Conservation (phyloP, 2,797 vertebrate genomes). For the Coccyzus lansbergi region DNA sequence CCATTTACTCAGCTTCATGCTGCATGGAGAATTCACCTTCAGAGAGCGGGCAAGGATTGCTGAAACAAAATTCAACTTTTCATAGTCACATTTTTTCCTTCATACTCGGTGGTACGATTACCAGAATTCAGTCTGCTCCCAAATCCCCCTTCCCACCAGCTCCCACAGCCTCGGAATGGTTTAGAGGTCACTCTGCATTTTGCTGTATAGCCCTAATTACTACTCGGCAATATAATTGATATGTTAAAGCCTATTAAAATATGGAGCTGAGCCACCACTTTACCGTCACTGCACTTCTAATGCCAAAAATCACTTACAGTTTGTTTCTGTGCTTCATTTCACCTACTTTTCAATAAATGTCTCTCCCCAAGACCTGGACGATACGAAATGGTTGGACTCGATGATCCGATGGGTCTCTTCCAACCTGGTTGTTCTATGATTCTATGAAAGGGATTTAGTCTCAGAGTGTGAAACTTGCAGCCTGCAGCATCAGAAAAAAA, state of each 20-base stretch:
- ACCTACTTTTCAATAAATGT: conserved; percentile 60
- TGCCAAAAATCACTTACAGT: conserved; percentile 70
- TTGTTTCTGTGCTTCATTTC: conserved; percentile 65
- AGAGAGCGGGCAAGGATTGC: neutral
- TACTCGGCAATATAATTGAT: conserved; percentile 66
- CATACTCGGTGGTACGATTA: neutral
- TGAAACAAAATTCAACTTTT: neutral
- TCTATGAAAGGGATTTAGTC: conserved; percentile 58
- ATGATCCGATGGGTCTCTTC: no score
- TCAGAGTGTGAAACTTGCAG: conserved; percentile 59
- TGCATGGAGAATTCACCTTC: neutral
- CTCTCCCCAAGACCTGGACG: conserved; percentile 53
- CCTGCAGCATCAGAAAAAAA: conserved; percentile 54
- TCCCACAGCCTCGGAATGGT: conserved; percentile 3
- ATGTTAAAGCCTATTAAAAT: conserved; percentile 70
- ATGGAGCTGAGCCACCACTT: conserved; percentile 59
- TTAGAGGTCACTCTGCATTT: conserved; percentile 58
- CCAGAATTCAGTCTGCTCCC: conserved; percentile 18
- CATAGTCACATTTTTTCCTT: neutral
- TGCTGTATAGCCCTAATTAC: conserved; percentile 55
- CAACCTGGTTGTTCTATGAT: no score
- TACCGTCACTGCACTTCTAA: conserved; percentile 57
- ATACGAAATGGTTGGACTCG: no score
- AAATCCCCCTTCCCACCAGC: conserved; percentile 45
- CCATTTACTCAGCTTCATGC: neutral